Conservation (phyloP, 2,113 vertebrate species). For the Callipepla squamata region DNA sequence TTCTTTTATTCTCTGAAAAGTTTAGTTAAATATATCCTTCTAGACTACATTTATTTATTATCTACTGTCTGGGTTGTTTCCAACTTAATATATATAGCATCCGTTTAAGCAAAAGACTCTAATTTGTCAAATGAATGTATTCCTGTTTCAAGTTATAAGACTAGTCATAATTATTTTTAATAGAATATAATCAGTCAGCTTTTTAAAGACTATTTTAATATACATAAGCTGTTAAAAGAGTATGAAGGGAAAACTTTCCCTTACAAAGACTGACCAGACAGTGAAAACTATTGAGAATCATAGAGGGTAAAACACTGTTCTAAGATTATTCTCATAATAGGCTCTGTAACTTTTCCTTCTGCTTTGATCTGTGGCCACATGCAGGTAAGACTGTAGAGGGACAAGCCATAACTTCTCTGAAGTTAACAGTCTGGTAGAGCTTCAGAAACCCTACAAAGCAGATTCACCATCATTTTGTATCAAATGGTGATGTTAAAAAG, state of each 20-base stretch:
- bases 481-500: neutral
- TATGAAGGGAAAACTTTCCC: neutral
- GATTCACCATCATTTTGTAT: neutral
- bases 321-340: neutral
- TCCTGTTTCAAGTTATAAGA: neutral
- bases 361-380: neutral
- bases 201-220: neutral
- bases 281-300: neutral
- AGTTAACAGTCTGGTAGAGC: neutral
- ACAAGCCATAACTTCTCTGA: neutral
- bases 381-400: neutral
- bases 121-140: neutral
- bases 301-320: neutral
- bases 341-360: neutral
- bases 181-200: neutral
- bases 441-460: neutral
- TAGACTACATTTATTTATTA: neutral
- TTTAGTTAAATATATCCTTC: neutral
- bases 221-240: neutral
- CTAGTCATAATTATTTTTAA: slow-evolving; percentile 7
- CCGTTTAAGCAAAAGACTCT: neutral
- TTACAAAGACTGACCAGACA: neutral
- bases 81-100: neutral
- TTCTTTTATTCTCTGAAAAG: neutral
- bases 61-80: slow-evolving; percentile 8